These are phyloP conservation scores for Nyctereutes procyonoides DNA, from an alignment of 2,113 vertebrate species.

Conservation along the genomic window DNA sequence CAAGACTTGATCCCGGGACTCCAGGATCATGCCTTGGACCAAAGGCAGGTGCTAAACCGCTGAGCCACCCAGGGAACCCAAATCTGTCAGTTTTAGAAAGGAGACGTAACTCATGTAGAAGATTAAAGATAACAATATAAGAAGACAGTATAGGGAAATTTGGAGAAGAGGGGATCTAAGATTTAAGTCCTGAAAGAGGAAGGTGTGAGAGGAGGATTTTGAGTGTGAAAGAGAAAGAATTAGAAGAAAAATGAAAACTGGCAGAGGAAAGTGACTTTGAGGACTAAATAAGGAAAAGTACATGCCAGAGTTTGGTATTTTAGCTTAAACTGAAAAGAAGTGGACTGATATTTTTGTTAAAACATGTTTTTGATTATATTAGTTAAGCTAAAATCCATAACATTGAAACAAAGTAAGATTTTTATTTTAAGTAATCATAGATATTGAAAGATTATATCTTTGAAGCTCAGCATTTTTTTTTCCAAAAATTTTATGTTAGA, in stretches of 20 bases:
- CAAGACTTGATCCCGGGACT: too few relatives aligned
- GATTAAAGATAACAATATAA: background rate
- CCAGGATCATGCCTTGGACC: too few relatives aligned
- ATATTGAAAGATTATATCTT: constrained; percentile 25
- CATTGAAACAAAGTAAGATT: constrained; percentile 6
- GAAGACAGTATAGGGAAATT: background rate
- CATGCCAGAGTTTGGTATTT: background rate
- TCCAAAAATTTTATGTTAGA: background rate
- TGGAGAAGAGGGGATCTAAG: background rate
- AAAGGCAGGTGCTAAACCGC: too few relatives aligned
- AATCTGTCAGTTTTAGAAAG: background rate
- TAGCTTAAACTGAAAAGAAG: background rate
- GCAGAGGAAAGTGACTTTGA: background rate
- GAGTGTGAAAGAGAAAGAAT: background rate
- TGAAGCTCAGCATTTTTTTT: background rate
- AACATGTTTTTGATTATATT: constrained; percentile 25
- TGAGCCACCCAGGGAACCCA: background rate
- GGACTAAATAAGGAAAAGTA: background rate
- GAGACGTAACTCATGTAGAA: background rate
- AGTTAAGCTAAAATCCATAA: background rate
- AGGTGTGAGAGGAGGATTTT: background rate
- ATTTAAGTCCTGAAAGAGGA: background rate
- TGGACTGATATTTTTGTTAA: background rate
- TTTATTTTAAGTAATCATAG: constrained; percentile 44
- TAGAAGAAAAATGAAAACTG: background rate